A percentile compares a stretch with the other conserved stretches of the same genome.
Conservation (phyloP, 2,113 vertebrate genomes). For the Mixornis gularis region DNA sequence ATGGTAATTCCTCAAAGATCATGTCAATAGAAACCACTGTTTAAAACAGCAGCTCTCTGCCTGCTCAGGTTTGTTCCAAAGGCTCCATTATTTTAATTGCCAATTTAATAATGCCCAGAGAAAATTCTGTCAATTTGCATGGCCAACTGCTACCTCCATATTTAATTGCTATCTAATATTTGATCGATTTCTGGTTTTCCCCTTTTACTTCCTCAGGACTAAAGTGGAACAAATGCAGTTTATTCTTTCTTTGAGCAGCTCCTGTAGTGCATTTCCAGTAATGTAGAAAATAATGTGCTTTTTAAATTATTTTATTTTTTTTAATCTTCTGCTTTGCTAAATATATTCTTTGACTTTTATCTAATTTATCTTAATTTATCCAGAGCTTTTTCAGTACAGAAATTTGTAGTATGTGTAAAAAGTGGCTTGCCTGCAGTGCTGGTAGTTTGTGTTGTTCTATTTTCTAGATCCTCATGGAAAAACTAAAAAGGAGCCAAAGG, state of each 20-base stretch:
- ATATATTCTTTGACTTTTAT: background rate
- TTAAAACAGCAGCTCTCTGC: background rate
- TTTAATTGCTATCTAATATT: background rate
- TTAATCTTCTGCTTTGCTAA: background rate
- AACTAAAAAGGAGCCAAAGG: background rate
- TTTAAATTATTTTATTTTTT: background rate
- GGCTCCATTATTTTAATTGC: background rate
- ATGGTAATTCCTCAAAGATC: background rate
- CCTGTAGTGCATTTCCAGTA: background rate
- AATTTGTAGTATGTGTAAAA: background rate
- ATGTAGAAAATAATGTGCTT: background rate
- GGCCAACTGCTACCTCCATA: background rate
- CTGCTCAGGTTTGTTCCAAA: background rate
- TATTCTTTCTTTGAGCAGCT: background rate
- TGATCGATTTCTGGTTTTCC: background rate
- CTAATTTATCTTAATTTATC: background rate
- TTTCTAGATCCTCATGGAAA: background rate
- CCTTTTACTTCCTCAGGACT: background rate
- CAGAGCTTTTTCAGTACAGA: background rate
- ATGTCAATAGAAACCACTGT: background rate
- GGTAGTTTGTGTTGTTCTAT: background rate
- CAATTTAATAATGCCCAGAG: background rate
- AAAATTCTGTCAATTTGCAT: background rate
- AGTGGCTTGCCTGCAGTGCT: background rate
- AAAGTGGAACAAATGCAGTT: background rate